Conservation (phyloP, 2,888 invertebrate genomes). For the Macrophya annulata region DNA sequence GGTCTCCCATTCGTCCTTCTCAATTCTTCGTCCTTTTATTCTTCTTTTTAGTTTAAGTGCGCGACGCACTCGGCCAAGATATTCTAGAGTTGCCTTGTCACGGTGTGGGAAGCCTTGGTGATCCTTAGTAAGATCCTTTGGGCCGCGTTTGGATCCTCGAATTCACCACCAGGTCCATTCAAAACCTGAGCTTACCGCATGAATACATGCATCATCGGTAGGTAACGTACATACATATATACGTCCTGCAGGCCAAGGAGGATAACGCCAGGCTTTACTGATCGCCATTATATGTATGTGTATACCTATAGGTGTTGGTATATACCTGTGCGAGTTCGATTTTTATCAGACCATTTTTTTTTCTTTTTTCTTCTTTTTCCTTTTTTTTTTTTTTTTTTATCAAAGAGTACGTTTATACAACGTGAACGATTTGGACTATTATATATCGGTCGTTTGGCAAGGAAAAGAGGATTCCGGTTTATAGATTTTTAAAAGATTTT, state of each 20-base stretch:
- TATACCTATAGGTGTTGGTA: background rate
- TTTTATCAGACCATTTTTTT: background rate
- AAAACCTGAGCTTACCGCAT: conserved; percentile 68
- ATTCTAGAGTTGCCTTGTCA: conserved; percentile 62
- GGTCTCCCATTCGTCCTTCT: background rate
- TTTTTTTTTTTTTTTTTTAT: background rate
- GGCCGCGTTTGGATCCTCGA: conserved; percentile 57
- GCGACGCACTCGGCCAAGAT: conserved; percentile 14
- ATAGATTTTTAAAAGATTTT: background rate
- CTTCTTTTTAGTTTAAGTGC: conserved; percentile 21
- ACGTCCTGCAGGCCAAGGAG: conserved; percentile 1
- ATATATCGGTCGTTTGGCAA: background rate
- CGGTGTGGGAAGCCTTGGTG: conserved; percentile 47
- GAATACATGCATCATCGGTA: conserved; percentile 72
- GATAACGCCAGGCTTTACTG: conserved; percentile 54
- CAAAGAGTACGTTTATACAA: background rate
- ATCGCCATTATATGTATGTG: conserved; percentile 53
- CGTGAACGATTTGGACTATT: background rate
- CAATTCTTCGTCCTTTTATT: background rate
- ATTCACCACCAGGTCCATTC: conserved; percentile 62
- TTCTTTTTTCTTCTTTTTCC: background rate
- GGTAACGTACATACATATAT: conserved; percentile 31
- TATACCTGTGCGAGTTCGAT: conserved; percentile 15
- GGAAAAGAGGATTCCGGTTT: background rate
- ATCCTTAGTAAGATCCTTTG: conserved; percentile 55